phyloP scores from a whole-genome alignment of 2,113 vertebrate species.

The Equus przewalskii region DNA sequence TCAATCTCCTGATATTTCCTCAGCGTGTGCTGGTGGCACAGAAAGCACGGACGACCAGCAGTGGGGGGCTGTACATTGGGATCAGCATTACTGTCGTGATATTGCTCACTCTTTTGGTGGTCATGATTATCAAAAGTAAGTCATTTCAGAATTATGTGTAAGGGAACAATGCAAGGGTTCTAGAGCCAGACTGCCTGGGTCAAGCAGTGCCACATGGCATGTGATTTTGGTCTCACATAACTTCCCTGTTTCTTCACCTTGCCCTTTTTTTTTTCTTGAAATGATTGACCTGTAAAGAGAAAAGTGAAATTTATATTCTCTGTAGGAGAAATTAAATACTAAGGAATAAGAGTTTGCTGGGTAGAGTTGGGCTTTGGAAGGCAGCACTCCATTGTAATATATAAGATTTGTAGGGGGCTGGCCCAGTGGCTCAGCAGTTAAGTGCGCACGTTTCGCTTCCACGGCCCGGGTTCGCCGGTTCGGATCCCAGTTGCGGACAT shows the following conservation, averaged over 20 bases:
- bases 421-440: no score
- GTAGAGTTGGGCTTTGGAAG: neutral
- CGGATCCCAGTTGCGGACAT: no score
- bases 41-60: rapidly evolving
- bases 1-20: conserved; percentile 41
- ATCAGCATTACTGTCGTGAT: neutral
- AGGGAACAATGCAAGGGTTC: neutral
- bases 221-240: neutral
- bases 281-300: neutral
- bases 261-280: neutral
- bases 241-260: neutral
- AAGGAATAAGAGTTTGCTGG: neutral
- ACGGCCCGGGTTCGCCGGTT: no score
- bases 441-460: no score
- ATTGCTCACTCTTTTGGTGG: conserved; percentile 63
- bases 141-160: neutral
- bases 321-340: neutral
- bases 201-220: neutral
- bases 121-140: conserved; percentile 78
- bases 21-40: neutral
- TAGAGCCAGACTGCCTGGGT: neutral
- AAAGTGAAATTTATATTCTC: neutral
- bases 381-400: neutral
- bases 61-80: conserved; percentile 11
- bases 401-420: neutral